phyloP scores from a whole-genome alignment of 2,113 vertebrate genomes.

The Eurystomus gularis region DNA sequence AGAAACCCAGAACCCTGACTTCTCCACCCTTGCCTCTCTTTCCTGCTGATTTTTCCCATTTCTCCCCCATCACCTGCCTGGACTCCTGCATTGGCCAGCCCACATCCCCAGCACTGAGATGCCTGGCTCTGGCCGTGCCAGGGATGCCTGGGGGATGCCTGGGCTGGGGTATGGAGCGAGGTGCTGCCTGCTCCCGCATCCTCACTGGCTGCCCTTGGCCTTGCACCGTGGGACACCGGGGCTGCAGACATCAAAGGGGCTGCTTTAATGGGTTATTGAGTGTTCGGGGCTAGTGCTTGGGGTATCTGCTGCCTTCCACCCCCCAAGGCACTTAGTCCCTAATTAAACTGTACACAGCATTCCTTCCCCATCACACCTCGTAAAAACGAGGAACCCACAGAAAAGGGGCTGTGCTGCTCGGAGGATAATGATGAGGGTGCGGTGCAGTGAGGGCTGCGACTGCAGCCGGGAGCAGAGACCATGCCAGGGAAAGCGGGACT shows the following conservation, averaged over 20 bases:
- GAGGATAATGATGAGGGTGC: background rate
- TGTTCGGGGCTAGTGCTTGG: background rate
- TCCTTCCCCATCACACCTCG: conserved; percentile 54
- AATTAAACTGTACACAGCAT: conserved; percentile 54
- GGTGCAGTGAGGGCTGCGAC: background rate
- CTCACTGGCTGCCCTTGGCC: accelerated
- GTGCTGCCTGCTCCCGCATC: background rate
- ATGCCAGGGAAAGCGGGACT: background rate
- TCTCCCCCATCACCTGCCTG: background rate
- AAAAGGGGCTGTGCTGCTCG: background rate
- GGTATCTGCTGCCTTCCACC: conserved; percentile 1
- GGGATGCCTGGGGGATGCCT: accelerated
- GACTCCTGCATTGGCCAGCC: background rate
- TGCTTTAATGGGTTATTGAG: background rate
- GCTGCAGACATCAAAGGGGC: conserved; percentile 51
- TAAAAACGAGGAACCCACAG: background rate
- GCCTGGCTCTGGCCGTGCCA: accelerated
- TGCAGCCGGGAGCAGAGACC: background rate
- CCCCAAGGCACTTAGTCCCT: conserved; percentile 7
- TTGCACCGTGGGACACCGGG: background rate
- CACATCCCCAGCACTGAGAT: too few relatives aligned
- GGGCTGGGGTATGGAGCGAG: accelerated
- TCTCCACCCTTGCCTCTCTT: background rate
- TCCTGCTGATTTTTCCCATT: background rate
- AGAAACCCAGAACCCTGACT: background rate